Evolutionary conservation across 2,797 vertebrate genomes (phyloP).

Genomic region (Ctenopoma multispine): DNA sequence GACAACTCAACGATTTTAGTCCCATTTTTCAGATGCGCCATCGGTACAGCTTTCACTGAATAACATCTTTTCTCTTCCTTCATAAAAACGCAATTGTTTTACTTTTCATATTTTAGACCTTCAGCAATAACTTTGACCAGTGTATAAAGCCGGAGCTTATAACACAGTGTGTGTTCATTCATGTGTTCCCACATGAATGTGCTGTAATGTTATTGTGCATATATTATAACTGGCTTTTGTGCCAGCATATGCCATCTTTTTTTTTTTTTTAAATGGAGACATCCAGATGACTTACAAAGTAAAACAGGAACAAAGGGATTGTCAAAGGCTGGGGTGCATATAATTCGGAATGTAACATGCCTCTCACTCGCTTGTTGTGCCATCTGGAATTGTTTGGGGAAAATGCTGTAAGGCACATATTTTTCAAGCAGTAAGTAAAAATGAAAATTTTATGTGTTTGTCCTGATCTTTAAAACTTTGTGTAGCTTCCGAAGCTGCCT

Average conservation of each 20-base stretch:
- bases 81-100: conserved; percentile 61
- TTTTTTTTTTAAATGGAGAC: conserved; percentile 63
- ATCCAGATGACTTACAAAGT: conserved; percentile 72
- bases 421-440: conserved; percentile 57
- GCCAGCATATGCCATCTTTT: conserved; percentile 58
- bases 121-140: conserved; percentile 56
- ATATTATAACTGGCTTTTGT: conserved; percentile 42
- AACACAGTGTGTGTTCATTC: conserved; percentile 28
- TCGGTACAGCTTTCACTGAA: conserved; percentile 43
- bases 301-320: conserved; percentile 67
- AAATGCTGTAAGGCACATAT: conserved; percentile 49
- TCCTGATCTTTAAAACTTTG: conserved; percentile 27
- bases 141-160: conserved; percentile 16
- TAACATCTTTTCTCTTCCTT: conserved; percentile 45
- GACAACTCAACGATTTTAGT: conserved; percentile 78
- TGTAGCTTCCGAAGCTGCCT: conserved; percentile 5
- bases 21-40: conserved; percentile 62
- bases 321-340: conserved; percentile 64
- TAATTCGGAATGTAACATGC: conserved; percentile 68
- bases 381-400: conserved; percentile 79
- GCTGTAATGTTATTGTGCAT: conserved; percentile 53
- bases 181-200: conserved; percentile 41
- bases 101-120: conserved; percentile 49
- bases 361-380: conserved; percentile 58
- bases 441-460: conserved; percentile 41